These are phyloP conservation scores for Dryas iulia DNA, from an alignment of 1,140 invertebrate genomes.

Conservation along the genomic window DNA sequence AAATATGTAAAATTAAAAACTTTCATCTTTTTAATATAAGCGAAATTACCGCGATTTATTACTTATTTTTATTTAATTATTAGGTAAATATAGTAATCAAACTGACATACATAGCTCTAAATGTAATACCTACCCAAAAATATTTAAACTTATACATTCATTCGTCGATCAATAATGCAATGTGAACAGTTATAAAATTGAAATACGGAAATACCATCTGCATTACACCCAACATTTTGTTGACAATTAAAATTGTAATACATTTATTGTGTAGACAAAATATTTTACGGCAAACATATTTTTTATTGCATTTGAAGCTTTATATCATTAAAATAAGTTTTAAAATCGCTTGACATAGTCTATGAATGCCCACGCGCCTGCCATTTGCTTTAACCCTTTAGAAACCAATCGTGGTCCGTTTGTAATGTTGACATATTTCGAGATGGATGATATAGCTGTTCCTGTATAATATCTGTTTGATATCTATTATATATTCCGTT, in stretches of 20 bases:
- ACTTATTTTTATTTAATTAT: too few relatives aligned
- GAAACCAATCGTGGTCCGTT: conserved; percentile 28
- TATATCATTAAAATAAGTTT: neutral
- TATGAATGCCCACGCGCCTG: conserved; percentile 14
- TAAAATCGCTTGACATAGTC: neutral
- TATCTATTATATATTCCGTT: conserved; percentile 38
- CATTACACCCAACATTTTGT: neutral
- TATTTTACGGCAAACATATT: neutral
- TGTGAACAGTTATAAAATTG: conserved; percentile 3
- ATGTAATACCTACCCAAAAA: neutral
- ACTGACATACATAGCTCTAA: too few relatives aligned
- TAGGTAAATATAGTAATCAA: too few relatives aligned
- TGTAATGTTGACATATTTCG: conserved; percentile 40
- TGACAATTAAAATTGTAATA: neutral
- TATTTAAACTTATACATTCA: neutral
- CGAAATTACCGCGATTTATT: too few relatives aligned
- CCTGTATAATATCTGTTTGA: conserved; percentile 35
- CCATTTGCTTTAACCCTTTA: conserved; percentile 34
- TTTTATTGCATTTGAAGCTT: neutral
- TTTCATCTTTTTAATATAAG: too few relatives aligned
- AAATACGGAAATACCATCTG: conserved; percentile 14
- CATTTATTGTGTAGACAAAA: neutral
- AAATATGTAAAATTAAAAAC: too few relatives aligned
- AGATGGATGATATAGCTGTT: conserved; percentile 43
- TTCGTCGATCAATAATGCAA: neutral